Evolutionary conservation across 2,113 vertebrate genomes (phyloP).

Genomic region (Otus sunia): DNA sequence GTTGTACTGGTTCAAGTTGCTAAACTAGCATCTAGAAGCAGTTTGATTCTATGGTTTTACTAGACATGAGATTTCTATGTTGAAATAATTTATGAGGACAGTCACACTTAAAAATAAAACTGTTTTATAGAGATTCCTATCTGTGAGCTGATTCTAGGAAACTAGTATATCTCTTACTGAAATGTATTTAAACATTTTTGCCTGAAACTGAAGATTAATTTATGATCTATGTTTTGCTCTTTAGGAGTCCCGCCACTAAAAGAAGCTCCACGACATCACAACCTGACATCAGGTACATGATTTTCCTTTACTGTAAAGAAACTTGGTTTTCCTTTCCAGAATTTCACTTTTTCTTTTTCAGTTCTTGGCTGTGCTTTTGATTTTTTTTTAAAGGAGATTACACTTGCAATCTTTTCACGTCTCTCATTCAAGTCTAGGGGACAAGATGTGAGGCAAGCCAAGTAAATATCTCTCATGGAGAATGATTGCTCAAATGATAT

Average conservation of each 20-base stretch:
- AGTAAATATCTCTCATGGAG: neutral
- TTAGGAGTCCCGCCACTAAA: conserved; percentile 20
- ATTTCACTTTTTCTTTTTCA: neutral
- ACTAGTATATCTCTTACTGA: neutral
- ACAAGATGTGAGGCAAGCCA: neutral
- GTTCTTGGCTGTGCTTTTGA: neutral
- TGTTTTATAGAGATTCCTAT: neutral
- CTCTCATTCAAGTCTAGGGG: neutral
- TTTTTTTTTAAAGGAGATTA: neutral
- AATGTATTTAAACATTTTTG: neutral
- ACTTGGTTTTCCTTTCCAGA: neutral
- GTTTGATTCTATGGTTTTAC: neutral
- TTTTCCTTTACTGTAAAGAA: neutral
- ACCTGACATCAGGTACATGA: conserved; percentile 66
- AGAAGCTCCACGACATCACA: conserved; percentile 51
- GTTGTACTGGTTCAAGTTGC: neutral
- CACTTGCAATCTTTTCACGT: neutral
- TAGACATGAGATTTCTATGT: neutral
- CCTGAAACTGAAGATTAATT: neutral
- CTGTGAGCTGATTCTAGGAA: neutral
- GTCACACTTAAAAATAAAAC: neutral
- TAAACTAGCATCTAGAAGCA: neutral
- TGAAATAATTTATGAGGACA: neutral
- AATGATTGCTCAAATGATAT: neutral
- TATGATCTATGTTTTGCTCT: neutral